These are phyloP conservation scores for Lepus timidus DNA, from an alignment of 2,113 vertebrate genomes.

Conservation along the genomic window DNA sequence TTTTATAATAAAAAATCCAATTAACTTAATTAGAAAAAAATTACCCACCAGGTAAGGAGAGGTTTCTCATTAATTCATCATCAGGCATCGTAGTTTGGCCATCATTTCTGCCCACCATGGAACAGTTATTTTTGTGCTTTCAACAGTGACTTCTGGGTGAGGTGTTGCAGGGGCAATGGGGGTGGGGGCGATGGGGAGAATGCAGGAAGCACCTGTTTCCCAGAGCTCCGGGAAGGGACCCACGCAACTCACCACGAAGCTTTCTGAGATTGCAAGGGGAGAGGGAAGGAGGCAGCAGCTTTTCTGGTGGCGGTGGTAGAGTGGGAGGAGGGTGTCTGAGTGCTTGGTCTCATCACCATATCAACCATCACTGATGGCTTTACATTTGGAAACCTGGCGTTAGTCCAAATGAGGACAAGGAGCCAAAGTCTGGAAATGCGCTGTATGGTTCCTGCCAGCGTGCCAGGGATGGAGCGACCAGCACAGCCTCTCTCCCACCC, in stretches of 20 bases:
- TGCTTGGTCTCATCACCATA: neutral
- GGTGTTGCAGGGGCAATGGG: too few species aligned
- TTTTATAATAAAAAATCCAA: conserved; percentile 80
- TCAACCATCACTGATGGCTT: neutral
- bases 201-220: neutral
- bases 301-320: neutral
- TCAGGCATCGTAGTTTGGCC: neutral
- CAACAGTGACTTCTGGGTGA: neutral
- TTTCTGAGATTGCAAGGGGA: neutral
- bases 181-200: neutral
- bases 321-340: neutral
- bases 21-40: conserved; percentile 85
- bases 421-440: neutral
- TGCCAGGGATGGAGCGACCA: too few species aligned
- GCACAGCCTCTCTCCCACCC: neutral
- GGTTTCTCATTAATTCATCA: conserved; percentile 78
- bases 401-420: neutral
- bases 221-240: neutral
- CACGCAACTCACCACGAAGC: accelerated
- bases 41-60: conserved; percentile 77
- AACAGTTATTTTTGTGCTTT: neutral
- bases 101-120: neutral
- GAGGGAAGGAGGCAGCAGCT: neutral
- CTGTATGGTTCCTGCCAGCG: neutral
- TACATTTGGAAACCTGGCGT: conserved; percentile 1